Evolutionary conservation across 2,888 invertebrate species (phyloP), one percentile per base, ranked within the genome.

Genomic region (Agonopterix subpropinquella): DNA sequence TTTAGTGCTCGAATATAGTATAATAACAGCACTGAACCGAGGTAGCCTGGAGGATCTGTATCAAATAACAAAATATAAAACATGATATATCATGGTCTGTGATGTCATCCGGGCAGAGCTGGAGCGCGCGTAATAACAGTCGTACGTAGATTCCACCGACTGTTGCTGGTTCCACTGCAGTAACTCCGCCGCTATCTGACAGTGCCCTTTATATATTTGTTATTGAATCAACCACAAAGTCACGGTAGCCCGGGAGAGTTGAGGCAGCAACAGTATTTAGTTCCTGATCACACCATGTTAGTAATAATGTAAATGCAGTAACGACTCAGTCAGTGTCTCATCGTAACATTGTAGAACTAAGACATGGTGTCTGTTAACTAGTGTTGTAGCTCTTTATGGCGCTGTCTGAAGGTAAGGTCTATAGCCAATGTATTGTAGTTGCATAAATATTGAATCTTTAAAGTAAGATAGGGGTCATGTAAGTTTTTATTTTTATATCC

Each of bases 401-500:
- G 51, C 53, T 49, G 47, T 50, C 44, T 52, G 49, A 37, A 53
- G 51, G 55, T 56, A 61, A 62, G 53, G 44, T 36, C 50, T 52
- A 52, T 60, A 67, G 47, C 45, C 45, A 49, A 47, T 61, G 60
- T 66, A 62, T 50, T 53, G 55, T 58, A 60, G 58, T 49, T 61
- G 51, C 53, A 52, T 61, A 63, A 57, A 58, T 56, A 46, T 44
- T 41, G 46, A 35, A 44, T 43, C 11, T 52, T 49, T 37, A 48
- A 43, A 47, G 11, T 50, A 50, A 52, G 58, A 35, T 59, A 61
- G 53, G 57, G 62, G 62, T 69, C 72, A 68, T 68, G 66, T 80
- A 80, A 73, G 72, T 84, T 82, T 81, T 82, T 82, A 83, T 82
- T 82, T 84, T 84, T 85, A 81, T 84, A 84, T 83, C 70, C 63